Evolutionary conservation across 2,888 invertebrate genomes (phyloP), one percentile per base, ranked within the genome.

Genomic region (Fragum fragum): DNA sequence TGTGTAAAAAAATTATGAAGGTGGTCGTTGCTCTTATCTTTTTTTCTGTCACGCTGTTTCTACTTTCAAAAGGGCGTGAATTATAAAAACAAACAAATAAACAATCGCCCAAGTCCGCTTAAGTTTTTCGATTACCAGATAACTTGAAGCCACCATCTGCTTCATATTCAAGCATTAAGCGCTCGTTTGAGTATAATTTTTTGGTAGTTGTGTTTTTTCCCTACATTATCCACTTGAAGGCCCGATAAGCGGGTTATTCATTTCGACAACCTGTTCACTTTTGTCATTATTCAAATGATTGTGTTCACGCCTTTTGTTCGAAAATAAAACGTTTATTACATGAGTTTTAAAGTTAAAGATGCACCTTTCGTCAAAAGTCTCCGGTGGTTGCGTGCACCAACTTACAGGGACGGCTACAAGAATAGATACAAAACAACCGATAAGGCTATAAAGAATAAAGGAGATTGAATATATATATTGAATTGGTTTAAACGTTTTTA

Each of bases 391-490:
- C 2, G 63, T 63, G 21, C 3, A 29, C 36, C n/a, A 23, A 32
- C 63, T 63, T 3, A 63, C 63, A 32, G 26, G 29, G 1, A 29
- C 63, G n/a, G 32, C 28, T 63, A 36, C 36, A 18, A 63, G 18
- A 29, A 63, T 32, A 5, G 63, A 23, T 32, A 63, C 26, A 26
- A 16, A 6, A 29, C 6, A 63, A 7, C 63, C 63, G 3, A 63
- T 29, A 63, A 28, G 14, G 18, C 26, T 5, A 32, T 32, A 32
- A 11, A 63, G 32, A 29, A 63, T 36, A 29, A 32, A 63, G 14
- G 63, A 63, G 7, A 63, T 28, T 11, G 63, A 63, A 63, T 32
- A 63, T 18, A 63, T 3, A 36, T 32, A 32, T 63, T 63, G 63
- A 18, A 63, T 6, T 29, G 63, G 29, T 63, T 29, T 32, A 9